Evolutionary conservation across 2,113 vertebrate genomes (phyloP), one percentile per base, ranked within the genome.

Genomic region (Pachycephala philippinensis): DNA sequence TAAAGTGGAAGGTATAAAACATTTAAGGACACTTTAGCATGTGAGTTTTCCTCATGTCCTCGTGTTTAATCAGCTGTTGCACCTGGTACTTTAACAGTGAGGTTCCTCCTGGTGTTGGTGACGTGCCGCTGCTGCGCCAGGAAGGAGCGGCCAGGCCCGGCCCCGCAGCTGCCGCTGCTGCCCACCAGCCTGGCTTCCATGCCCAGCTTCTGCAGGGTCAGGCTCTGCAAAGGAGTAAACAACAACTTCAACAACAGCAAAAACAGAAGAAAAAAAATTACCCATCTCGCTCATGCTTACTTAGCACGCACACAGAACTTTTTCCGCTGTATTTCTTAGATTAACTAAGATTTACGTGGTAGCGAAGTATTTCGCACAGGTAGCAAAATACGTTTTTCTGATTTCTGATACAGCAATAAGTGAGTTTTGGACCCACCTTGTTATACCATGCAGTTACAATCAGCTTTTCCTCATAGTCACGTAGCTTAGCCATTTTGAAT

Each of bases 361-460:
- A n/a, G n/a, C n/a, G n/a, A n/a, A n/a, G n/a, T n/a, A n/a, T n/a
- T n/a, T n/a, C n/a, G n/a, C 6, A 31, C 12, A 2, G 4, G 64
- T 5, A 37, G 22, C 44, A 69, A 70, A 78, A 49, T 1, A 7
- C 2, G 11, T 24, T 91, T 40, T 56, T 52, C 44, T 39, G 40
- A 75, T 35, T 52, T 54, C n/a, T 35, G 44, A 90, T 21, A 53
- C 10, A 49, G 5, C 22, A 45, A 1, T 15, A 70, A 68, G 17
- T 26, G 14, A 37, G 33, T 44, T 69, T 88, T 63, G 30, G 44
- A 87, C 97, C 90, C 94, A 99, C 99, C 99, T 99, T 99, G 97
- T 99, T 99, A 95, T 99, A 99, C 99, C 99, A 99, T 0, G 99
- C 99, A 35, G 99, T 99, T 40, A 99, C 99, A 82, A 99, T 99